Conservation (phyloP, 2,797 vertebrate species). For the Columba guinea region DNA sequence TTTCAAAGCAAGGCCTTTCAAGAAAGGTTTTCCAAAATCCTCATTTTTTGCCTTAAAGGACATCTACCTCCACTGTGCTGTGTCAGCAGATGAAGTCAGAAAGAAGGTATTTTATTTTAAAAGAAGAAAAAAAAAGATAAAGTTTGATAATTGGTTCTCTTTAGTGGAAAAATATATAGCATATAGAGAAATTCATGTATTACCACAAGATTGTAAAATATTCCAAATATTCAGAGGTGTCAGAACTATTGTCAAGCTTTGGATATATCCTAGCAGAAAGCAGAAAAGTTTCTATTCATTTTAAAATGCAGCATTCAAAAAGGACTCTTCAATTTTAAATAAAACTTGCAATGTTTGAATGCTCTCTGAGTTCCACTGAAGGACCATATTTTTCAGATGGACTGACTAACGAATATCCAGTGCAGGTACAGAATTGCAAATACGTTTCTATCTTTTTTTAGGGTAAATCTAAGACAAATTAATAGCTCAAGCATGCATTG, state of each 20-base stretch:
- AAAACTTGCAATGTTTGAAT: not conserved
- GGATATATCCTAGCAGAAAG: not conserved
- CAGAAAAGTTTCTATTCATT: not conserved
- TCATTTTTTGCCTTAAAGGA: not conserved
- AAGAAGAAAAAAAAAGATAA: not conserved
- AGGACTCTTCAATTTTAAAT: not conserved
- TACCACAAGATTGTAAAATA: constrained; percentile 2
- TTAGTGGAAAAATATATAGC: not conserved
- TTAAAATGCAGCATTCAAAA: not conserved
- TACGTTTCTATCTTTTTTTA: not conserved
- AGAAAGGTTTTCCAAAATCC: not conserved
- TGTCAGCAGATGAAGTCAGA: not conserved
- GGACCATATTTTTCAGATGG: not conserved
- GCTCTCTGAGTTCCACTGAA: not conserved
- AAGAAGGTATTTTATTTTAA: not conserved
- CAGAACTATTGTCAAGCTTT: constrained; percentile 24
- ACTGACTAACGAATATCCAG: not conserved
- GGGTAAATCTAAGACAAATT: not conserved
- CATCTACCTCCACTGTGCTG: not conserved
- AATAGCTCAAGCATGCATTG: not conserved
- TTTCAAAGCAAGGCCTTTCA: not conserved
- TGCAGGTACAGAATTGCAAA: not conserved
- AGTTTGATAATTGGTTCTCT: constrained; percentile 22
- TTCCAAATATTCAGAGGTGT: constrained; percentile 2
- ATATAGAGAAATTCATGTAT: not conserved